Conservation (phyloP, 1,140 invertebrate species). For the Caerostris darwini region DNA sequence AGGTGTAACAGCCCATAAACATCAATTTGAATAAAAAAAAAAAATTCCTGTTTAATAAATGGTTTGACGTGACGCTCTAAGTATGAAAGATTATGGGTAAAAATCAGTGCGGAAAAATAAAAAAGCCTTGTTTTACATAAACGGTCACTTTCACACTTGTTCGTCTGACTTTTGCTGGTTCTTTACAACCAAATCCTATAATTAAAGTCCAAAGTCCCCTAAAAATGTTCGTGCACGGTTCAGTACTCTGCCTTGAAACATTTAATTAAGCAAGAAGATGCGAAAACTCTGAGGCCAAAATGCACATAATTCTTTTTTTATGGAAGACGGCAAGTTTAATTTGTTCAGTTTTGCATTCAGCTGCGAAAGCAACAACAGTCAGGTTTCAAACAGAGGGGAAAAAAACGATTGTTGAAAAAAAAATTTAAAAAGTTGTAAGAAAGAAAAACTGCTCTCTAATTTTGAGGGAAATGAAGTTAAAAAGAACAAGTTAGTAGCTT, state of each 20-base stretch:
- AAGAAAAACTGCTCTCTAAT: slow-evolving; percentile 1
- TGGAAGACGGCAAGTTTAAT: slow-evolving; percentile 28
- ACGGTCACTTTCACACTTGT: too few relatives aligned
- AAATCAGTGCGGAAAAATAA: too few relatives aligned
- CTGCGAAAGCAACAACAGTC: slow-evolving; percentile 20
- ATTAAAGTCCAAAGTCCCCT: not conserved
- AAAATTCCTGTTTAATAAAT: too few relatives aligned
- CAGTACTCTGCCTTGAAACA: slow-evolving; percentile 55
- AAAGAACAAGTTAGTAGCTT: not conserved
- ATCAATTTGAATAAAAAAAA: too few relatives aligned
- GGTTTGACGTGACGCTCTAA: too few relatives aligned
- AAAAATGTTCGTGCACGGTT: slow-evolving; percentile 38
- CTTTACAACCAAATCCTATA: not conserved
- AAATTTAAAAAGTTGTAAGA: not conserved
- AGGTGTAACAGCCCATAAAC: too few relatives aligned
- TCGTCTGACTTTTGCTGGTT: too few relatives aligned
- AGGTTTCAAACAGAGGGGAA: slow-evolving; percentile 19
- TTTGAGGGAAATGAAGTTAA: slow-evolving; percentile 63
- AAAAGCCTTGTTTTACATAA: too few relatives aligned
- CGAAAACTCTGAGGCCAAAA: slow-evolving; percentile 28
- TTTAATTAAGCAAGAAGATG: slow-evolving; percentile 51
- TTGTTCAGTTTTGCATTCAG: slow-evolving; percentile 53
- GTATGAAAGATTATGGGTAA: too few relatives aligned
- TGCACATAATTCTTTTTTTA: slow-evolving; percentile 19
- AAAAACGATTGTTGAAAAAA: not conserved